These are phyloP conservation scores for Pseudolaguvia tuberculata DNA, from an alignment of 2,113 vertebrate species.

Conservation along the genomic window DNA sequence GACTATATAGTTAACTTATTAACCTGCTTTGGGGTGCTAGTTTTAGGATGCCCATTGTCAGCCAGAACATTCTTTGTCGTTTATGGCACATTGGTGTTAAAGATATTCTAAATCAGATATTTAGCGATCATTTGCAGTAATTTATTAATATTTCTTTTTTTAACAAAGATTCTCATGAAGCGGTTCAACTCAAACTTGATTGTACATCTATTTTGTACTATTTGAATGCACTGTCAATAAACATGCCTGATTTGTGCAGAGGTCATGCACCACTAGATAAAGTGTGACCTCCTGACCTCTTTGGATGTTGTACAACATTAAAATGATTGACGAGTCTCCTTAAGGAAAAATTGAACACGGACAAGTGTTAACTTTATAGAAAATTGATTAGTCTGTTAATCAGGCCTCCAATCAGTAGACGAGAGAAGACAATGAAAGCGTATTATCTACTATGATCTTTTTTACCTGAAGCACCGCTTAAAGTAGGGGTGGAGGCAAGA, in stretches of 20 bases:
- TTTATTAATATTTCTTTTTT: too few relatives aligned
- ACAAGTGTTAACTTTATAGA: neutral
- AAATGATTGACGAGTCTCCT: neutral
- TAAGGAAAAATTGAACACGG: neutral
- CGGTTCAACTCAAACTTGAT: too few relatives aligned
- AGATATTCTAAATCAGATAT: too few relatives aligned
- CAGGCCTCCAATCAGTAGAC: slow-evolving; percentile 3
- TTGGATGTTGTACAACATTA: neutral
- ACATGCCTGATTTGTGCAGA: neutral
- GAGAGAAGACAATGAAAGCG: neutral
- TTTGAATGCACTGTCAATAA: neutral
- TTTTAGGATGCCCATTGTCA: too few relatives aligned
- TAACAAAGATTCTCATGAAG: too few relatives aligned
- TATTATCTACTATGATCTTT: slow-evolving; percentile 25
- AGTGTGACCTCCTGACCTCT: neutral
- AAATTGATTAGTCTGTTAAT: neutral
- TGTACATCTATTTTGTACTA: too few relatives aligned
- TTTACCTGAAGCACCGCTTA: slow-evolving; percentile 5
- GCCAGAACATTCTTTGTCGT: too few relatives aligned
- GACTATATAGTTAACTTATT: too few relatives aligned
- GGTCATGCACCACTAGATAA: slow-evolving; percentile 4
- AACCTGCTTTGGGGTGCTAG: too few relatives aligned
- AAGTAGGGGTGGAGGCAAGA: neutral
- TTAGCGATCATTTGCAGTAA: too few relatives aligned
- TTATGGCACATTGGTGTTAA: too few relatives aligned